Evolutionary conservation across 2,797 vertebrate genomes (phyloP).

Genomic region (Clarias pachynema): DNA sequence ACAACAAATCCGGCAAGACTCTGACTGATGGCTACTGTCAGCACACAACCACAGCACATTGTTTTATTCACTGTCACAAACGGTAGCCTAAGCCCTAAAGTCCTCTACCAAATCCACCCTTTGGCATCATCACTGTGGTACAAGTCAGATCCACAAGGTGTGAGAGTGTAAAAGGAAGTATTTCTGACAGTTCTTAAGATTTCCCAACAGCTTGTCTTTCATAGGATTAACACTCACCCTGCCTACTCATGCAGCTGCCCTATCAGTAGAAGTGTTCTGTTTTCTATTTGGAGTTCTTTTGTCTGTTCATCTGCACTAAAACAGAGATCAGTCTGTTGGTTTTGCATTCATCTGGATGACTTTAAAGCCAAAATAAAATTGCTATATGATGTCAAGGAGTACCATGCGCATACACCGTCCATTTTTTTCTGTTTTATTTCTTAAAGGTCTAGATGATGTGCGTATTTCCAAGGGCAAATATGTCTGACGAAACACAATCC

Average conservation of each 20-base stretch:
- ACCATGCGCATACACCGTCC: neutral
- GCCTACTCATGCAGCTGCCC: neutral
- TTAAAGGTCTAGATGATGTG: constrained; percentile 5
- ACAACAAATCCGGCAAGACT: constrained; percentile 51
- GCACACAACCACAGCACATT: neutral
- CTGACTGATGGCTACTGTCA: constrained; percentile 34
- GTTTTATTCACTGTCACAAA: neutral
- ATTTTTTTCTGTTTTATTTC: neutral
- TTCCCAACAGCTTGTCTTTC: neutral
- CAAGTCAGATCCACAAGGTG: constrained; percentile 1
- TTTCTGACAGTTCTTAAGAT: neutral
- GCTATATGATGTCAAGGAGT: neutral
- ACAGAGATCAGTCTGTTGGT: neutral
- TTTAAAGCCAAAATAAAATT: neutral
- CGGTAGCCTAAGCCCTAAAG: neutral
- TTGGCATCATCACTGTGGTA: neutral
- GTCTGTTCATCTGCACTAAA: neutral
- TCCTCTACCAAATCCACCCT: constrained; percentile 1
- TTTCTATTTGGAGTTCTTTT: neutral
- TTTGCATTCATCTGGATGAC: neutral
- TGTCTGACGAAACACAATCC: constrained; percentile 31
- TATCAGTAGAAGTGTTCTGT: neutral
- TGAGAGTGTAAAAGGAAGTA: neutral
- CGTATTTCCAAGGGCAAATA: constrained; percentile 6
- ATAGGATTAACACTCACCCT: too few relatives aligned